Evolutionary conservation across 2,113 vertebrate species (phyloP).

Genomic region (Oreochromis tanganicae): DNA sequence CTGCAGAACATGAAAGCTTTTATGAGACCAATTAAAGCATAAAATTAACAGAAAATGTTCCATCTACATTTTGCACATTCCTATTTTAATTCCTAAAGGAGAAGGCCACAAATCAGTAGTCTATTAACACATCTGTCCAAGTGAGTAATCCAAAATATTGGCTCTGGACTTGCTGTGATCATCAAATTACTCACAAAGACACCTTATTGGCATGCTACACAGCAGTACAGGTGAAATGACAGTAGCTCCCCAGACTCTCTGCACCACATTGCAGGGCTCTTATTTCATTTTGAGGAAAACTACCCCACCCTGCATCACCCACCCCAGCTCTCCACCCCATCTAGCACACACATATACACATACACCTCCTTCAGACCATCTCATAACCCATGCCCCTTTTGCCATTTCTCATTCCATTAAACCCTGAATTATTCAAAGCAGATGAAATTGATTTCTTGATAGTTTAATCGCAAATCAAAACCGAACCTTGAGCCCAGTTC

Average conservation of each 20-base stretch:
- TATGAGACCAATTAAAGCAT: not conserved
- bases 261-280: not conserved
- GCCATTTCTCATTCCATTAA: conserved; percentile 71
- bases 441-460: conserved; percentile 74
- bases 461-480: conserved; percentile 74
- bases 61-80: not conserved
- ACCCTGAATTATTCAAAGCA: conserved; percentile 75
- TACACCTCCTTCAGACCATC: conserved; percentile 31
- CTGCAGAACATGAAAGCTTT: conserved; percentile 8
- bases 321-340: not conserved
- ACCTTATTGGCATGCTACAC: conserved; percentile 23
- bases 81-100: not conserved
- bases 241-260: not conserved
- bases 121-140: not conserved
- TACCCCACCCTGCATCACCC: not conserved
- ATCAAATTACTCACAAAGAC: not conserved
- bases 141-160: not conserved
- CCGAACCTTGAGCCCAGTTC: conserved; percentile 56
- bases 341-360: not conserved
- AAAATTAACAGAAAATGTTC: not conserved
- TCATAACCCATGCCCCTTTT: conserved; percentile 52
- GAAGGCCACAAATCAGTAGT: not conserved
- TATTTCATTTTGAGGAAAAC: conserved; percentile 22
- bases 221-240: conserved; percentile 17
- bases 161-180: not conserved